Evolutionary conservation across 92 coral and sea anemone species (phyloP).

Genomic region (Pocillopora grandis): DNA sequence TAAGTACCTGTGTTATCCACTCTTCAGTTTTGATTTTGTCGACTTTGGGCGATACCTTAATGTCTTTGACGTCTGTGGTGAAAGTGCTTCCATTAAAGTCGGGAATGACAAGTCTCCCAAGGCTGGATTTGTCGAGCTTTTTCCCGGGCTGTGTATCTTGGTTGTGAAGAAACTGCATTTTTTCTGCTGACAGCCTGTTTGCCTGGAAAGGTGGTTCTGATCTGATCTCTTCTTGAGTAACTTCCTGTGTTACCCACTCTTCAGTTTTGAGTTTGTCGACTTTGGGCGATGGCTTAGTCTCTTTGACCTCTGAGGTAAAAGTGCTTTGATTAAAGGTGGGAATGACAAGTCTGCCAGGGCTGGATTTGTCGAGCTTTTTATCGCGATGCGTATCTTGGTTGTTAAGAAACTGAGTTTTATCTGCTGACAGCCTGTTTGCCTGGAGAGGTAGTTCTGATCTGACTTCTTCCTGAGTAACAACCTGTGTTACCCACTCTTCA

Average conservation of each 20-base stretch:
- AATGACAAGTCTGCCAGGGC: conserved; percentile 12
- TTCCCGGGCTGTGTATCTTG: neutral
- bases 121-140: neutral
- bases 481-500: neutral
- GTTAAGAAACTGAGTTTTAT: conserved; percentile 2
- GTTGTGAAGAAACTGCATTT: neutral
- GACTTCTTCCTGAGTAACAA: neutral
- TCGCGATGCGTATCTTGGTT: neutral
- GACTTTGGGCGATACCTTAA: neutral
- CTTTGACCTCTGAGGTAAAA: neutral
- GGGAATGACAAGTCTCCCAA: conserved; percentile 20
- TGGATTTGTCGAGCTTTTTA: neutral
- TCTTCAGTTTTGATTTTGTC: neutral
- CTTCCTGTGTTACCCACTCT: conserved; percentile 4
- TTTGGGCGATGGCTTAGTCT: neutral
- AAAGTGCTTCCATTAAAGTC: neutral
- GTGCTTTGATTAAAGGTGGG: neutral
- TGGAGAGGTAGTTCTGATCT: neutral
- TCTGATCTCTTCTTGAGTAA: neutral
- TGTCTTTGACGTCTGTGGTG: neutral
- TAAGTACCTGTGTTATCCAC: neutral
- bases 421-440: neutral
- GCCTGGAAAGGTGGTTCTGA: neutral
- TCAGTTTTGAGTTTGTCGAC: neutral
- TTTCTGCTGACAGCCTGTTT: neutral